Base-by-base conservation (phyloP, 2,797 vertebrate species). In the Hybognathus amarus region DNA sequence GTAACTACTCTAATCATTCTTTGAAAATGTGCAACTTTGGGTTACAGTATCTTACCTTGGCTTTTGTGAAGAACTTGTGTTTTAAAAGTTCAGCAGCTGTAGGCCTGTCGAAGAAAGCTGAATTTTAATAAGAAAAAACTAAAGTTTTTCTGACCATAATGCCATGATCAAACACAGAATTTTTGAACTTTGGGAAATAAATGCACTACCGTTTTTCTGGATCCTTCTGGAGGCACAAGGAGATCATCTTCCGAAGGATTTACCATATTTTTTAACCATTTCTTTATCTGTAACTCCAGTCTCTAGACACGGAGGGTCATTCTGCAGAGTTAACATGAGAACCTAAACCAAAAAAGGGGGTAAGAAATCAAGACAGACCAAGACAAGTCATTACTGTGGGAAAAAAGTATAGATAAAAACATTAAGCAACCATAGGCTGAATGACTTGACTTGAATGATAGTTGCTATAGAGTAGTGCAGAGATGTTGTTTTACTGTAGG, bases 51-150 rank as follows among this genome's bases (percentile, higher is more conserved):
- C 96, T 89, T 93, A 99, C 97, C 96, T 98, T 99, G 82, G 97
- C 97, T 95, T 98, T 99, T 83, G 97, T 97, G 93, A 99, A 99
- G 94, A 99, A 99, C 91, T 98, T 99, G 94, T 98, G 96, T 91
- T 97, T 97, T 95, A 99, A 91, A 86, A 99, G 91, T 91, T 99
- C 98, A 80, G 94, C 96, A 83, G 98, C 97, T 77, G 97, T 99
- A 15, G 98, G 97, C 94, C 97, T 99, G 75, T 78, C 56, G 59
- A 66, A 76, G 36, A 89, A 93, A 94, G 86, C 83, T 88, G 91
- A 66, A 88, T 24, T 59, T 13, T 30, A 38, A 50, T 15, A 40
- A 12, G 50, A 70, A 80, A 59, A 40, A 80, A 54, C 50, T 0
- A 11, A 7, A 15, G 64, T 22, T 20, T 56, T 66, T 66, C 64